phyloP scores from a whole-genome alignment of 2,888 invertebrate species.

The Oeneis ivallda region DNA sequence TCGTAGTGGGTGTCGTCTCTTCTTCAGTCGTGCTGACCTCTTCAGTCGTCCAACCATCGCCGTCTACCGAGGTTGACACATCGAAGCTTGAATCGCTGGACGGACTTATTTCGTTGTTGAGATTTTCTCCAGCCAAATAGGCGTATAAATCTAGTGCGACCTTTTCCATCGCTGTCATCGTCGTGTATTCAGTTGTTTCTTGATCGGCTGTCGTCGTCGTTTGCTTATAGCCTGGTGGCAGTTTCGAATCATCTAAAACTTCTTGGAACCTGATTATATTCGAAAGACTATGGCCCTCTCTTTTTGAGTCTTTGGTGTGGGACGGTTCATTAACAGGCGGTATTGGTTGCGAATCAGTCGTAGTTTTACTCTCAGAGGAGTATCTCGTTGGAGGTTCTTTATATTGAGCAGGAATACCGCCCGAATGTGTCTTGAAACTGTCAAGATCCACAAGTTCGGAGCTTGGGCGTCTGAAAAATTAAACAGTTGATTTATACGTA shows the following conservation, averaged over 20 bases:
- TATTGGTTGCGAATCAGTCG: slow-evolving; percentile 81
- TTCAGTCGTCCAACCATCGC: slow-evolving; percentile 72
- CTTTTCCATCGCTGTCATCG: slow-evolving; percentile 88
- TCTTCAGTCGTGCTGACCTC: slow-evolving; percentile 72
- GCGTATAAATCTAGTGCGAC: slow-evolving; percentile 92
- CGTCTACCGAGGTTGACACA: slow-evolving; percentile 64
- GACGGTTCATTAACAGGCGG: slow-evolving; percentile 55
- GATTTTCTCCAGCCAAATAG: slow-evolving; percentile 85
- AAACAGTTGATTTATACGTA: background rate
- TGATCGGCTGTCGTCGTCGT: slow-evolving; percentile 70
- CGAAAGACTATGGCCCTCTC: slow-evolving; percentile 70
- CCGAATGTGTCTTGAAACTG: slow-evolving; percentile 89
- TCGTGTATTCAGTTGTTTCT: slow-evolving; percentile 83
- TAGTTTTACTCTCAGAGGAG: slow-evolving; percentile 73
- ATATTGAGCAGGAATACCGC: slow-evolving; percentile 79
- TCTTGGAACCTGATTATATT: slow-evolving; percentile 68
- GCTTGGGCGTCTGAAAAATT: slow-evolving; percentile 84
- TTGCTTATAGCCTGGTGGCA: slow-evolving; percentile 67
- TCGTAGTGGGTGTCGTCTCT: slow-evolving; percentile 77
- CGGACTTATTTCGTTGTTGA: slow-evolving; percentile 81
- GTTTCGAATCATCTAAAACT: slow-evolving; percentile 68
- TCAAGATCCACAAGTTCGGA: slow-evolving; percentile 91
- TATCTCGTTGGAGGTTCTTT: slow-evolving; percentile 73
- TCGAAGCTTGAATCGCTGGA: slow-evolving; percentile 64
- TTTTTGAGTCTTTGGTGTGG: slow-evolving; percentile 60